A percentile compares a stretch with the other conserved stretches of the same genome.
These are phyloP conservation scores for Steinernema carpocapsae DNA, from an alignment of 2,888 invertebrate genomes.

Conservation along the genomic window DNA sequence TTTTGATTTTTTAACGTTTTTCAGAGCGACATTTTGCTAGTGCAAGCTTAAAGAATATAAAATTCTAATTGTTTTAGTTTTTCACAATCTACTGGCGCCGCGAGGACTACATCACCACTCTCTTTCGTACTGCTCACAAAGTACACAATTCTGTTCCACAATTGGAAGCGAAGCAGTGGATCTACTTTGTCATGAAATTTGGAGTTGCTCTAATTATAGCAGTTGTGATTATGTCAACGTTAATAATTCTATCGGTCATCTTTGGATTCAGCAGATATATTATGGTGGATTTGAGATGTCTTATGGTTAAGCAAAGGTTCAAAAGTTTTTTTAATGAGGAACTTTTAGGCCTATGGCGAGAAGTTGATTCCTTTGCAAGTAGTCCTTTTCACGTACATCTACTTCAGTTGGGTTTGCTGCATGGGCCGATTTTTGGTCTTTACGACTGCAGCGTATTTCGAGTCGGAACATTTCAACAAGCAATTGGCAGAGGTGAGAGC, in stretches of 20 bases:
- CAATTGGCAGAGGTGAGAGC: no score
- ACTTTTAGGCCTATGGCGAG: neutral
- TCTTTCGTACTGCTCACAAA: conserved; percentile 25
- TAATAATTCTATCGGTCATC: neutral
- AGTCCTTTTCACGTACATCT: neutral
- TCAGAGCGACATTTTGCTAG: neutral
- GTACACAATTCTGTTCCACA: conserved; percentile 26
- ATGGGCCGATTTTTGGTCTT: no score
- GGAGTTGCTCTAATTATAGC: neutral
- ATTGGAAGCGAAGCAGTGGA: conserved; percentile 9
- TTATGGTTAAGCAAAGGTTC: neutral
- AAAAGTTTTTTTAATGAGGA: neutral
- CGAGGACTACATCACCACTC: conserved; percentile 7
- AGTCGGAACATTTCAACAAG: no score
- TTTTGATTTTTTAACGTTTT: neutral
- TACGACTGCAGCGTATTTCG: no score
- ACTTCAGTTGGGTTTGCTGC: neutral
- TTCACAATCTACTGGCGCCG: conserved; percentile 42
- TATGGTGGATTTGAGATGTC: neutral
- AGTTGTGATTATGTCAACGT: conserved; percentile 14
- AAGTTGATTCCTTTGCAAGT: neutral
- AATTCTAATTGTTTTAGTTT: no score
- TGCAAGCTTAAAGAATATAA: no score
- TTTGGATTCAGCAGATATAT: neutral
- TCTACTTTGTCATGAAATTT: conserved; percentile 24